These are phyloP conservation scores for Sphaerophoria taeniata DNA, from an alignment of 2,888 invertebrate species.

Conservation along the genomic window DNA sequence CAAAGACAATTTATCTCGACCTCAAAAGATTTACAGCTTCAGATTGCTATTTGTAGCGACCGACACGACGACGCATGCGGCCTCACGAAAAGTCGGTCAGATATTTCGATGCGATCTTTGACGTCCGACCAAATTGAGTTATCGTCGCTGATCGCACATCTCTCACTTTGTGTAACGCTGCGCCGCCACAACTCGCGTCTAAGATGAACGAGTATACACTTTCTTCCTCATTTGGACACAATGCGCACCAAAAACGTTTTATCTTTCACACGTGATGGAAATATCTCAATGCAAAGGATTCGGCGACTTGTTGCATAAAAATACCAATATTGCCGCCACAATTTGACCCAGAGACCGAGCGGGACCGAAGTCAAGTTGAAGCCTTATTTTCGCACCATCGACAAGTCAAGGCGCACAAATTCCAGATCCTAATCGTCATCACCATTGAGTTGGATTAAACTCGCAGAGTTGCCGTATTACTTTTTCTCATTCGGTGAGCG, in stretches of 20 bases:
- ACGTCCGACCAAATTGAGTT: constrained; percentile 66
- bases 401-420: constrained; percentile 33
- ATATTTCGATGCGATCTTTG: constrained; percentile 65
- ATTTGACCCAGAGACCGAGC: constrained; percentile 66
- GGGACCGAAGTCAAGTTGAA: constrained; percentile 20
- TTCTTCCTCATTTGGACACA: constrained; percentile 51
- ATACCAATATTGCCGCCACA: constrained; percentile 17
- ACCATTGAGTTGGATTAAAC: background rate
- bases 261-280: constrained; percentile 70
- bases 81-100: constrained; percentile 61
- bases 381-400: constrained; percentile 30
- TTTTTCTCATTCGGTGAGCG: constrained; percentile 41
- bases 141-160: constrained; percentile 55
- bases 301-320: background rate
- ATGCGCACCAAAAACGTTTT: constrained; percentile 39
- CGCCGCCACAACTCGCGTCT: background rate
- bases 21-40: constrained; percentile 38
- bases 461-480: constrained; percentile 25
- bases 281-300: constrained; percentile 52
- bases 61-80: background rate
- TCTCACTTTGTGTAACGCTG: constrained; percentile 20
- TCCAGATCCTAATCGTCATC: constrained; percentile 61
- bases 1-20: background rate
- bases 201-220: background rate
- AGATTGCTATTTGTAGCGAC: constrained; percentile 18